phyloP scores from a whole-genome alignment of 1,140 invertebrate species.

The Drosophila sproati region DNA sequence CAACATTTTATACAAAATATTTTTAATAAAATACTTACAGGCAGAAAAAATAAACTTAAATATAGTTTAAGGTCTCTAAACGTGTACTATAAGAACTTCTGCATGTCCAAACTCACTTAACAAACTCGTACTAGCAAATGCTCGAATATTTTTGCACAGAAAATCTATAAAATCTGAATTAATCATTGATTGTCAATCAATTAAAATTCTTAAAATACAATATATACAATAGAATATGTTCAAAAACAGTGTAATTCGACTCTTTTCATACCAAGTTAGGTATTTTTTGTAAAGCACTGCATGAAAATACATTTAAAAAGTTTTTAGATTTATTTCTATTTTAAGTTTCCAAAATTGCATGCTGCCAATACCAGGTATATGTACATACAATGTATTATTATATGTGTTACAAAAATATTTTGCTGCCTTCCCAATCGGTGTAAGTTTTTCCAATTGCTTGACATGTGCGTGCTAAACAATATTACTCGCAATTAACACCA shows the following conservation, averaged over 20 bases:
- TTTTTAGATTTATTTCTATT: conserved; percentile 2
- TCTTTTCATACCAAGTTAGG: not conserved
- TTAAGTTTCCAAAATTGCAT: conserved; percentile 31
- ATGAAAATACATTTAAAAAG: conserved; percentile 23
- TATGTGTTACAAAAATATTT: conserved; percentile 10
- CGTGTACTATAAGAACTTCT: conserved; percentile 10
- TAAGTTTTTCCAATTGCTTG: conserved; percentile 83
- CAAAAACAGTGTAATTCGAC: not conserved
- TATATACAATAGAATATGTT: not conserved
- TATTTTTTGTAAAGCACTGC: conserved; percentile 28
- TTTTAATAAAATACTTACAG: not conserved
- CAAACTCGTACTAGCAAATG: not conserved
- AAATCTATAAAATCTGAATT: not conserved
- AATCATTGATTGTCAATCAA: not conserved
- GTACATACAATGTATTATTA: conserved; percentile 12
- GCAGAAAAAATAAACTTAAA: not conserved
- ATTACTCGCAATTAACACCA: conserved; percentile 49
- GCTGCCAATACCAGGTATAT: conserved; percentile 30
- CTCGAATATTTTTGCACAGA: conserved; percentile 1
- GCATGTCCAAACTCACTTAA: conserved; percentile 30
- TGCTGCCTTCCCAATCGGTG: conserved; percentile 37
- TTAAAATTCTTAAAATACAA: not conserved
- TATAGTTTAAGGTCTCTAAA: not conserved
- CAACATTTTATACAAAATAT: not conserved
- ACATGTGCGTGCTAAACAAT: conserved; percentile 81